phyloP scores from a whole-genome alignment of 2,888 invertebrate genomes.

The Erpobdella octoculata region DNA sequence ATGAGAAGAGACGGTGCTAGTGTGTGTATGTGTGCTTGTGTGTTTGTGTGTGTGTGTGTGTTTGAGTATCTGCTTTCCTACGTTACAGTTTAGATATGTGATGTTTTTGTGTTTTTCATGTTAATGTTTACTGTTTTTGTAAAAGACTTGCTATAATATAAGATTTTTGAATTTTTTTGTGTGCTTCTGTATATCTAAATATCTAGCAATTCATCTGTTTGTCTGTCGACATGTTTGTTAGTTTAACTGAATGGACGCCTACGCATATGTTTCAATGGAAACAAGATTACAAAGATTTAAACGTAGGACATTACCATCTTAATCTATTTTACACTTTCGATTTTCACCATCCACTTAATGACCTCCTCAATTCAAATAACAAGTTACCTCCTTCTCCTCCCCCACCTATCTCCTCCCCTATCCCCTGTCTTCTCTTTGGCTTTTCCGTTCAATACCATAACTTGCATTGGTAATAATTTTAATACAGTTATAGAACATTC shows the following conservation, averaged over 20 bases:
- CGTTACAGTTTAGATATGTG: not conserved
- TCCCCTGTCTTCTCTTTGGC: not conserved
- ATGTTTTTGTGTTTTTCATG: not conserved
- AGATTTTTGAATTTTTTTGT: not conserved
- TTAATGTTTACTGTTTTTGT: not conserved
- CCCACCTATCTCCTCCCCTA: not conserved
- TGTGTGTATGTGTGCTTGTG: not conserved
- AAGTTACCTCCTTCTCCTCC: not conserved
- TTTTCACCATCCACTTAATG: slow-evolving; percentile 5
- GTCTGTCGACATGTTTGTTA: not conserved
- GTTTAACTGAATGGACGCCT: not conserved
- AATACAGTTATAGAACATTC: no score
- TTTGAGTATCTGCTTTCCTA: not conserved
- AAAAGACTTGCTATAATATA: not conserved
- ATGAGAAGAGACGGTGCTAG: no score
- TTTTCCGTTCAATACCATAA: not conserved
- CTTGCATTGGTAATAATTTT: no score
- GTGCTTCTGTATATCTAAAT: not conserved
- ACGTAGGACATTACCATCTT: not conserved
- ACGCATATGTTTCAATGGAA: not conserved
- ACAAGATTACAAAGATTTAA: slow-evolving; percentile 7
- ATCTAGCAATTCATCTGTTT: not conserved
- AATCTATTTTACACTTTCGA: slow-evolving; percentile 10
- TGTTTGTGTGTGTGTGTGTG: slow-evolving; percentile 14
- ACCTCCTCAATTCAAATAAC: not conserved